phyloP scores from a whole-genome alignment of 2,888 invertebrate species.

The Halictus quadricinctus region DNA sequence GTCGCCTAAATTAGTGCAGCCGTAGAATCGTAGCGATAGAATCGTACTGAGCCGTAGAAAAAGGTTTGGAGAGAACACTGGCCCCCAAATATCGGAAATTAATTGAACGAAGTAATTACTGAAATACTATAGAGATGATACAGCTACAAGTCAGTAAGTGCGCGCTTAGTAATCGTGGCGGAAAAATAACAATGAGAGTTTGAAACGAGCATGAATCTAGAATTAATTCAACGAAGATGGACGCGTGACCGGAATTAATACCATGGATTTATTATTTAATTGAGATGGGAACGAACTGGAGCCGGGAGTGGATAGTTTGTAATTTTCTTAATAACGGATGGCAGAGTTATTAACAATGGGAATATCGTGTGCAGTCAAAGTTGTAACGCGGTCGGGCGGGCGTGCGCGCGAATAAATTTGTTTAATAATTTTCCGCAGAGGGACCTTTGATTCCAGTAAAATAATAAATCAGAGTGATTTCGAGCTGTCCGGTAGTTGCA shows the following conservation, averaged over 20 bases:
- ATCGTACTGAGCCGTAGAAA: too few species aligned
- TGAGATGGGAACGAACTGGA: not conserved
- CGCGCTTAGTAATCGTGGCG: not conserved
- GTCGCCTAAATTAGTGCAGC: not conserved
- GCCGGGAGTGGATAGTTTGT: not conserved
- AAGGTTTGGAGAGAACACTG: too few species aligned
- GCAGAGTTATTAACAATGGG: not conserved
- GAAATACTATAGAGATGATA: too few species aligned
- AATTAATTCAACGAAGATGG: not conserved
- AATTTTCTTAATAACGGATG: not conserved
- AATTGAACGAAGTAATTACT: not conserved
- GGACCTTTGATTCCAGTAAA: not conserved
- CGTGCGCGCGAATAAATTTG: not conserved
- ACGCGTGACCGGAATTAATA: not conserved
- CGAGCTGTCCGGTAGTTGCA: not conserved
- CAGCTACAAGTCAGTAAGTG: not conserved
- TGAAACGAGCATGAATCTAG: not conserved
- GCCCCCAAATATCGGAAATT: not conserved
- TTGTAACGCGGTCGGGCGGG: not conserved
- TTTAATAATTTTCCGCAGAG: not conserved
- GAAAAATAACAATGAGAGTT: not conserved
- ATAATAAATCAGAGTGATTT: constrained; percentile 2
- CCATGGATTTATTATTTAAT: not conserved
- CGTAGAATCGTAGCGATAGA: not conserved
- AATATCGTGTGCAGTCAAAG: not conserved